These are phyloP conservation scores for Scolopax mira DNA, from an alignment of 2,113 vertebrate genomes.

Conservation along the genomic window DNA sequence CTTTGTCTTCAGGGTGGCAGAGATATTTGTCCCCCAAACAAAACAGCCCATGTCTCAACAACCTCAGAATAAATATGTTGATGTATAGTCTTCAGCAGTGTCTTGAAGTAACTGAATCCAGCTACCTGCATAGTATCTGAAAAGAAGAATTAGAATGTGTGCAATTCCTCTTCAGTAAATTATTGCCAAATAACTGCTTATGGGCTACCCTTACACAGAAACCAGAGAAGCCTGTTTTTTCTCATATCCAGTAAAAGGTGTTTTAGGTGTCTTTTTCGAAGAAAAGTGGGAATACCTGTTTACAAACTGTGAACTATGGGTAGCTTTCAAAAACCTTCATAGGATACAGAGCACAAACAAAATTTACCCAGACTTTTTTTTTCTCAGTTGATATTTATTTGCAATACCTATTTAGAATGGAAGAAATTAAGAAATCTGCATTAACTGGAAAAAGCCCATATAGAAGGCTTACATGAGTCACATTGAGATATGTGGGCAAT, in stretches of 20 bases:
- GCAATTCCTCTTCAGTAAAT: neutral
- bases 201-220: neutral
- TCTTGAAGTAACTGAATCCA: neutral
- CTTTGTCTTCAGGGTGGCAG: neutral
- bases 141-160: neutral
- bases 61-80: neutral
- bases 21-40: neutral
- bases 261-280: neutral
- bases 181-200: neutral
- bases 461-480: neutral
- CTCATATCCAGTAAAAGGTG: neutral
- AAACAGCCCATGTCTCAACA: neutral
- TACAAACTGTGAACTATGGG: neutral
- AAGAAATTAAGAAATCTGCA: neutral
- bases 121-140: neutral
- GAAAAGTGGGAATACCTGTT: neutral
- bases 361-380: neutral
- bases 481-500: neutral
- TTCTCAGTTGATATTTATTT: neutral
- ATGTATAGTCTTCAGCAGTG: neutral
- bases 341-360: neutral
- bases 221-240: neutral
- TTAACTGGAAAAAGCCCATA: neutral
- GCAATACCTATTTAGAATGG: neutral
- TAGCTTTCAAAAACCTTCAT: neutral